Evolutionary conservation across 2,888 invertebrate genomes (phyloP), one percentile per base, ranked within the genome.

Genomic region (Andrena marginata): DNA sequence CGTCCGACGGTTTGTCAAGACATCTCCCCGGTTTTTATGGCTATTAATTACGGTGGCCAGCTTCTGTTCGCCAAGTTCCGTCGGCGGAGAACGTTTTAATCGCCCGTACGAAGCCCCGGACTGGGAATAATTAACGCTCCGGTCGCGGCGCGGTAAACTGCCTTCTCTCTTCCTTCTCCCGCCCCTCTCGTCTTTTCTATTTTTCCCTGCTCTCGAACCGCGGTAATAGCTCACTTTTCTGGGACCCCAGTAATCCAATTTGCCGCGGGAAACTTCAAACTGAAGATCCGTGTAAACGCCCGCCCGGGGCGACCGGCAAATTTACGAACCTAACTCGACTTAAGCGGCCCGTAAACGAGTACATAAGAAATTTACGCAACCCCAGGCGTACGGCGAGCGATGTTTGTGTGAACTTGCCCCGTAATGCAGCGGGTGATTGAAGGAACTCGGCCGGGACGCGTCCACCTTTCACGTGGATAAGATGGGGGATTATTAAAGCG

Each of bases 121-220:
- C 69, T 69, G 54, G 54, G 69, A 69, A 69, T 69, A 69, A 69
- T 69, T 69, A 69, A 69, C 69, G 69, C 69, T 56, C 42, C 69
- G 33, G 69, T 56, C 56, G 56, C 56, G 56, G 69, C 13, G 35
- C 56, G 56, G 69, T 69, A 69, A 69, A 69, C 69, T 56, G 35
- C 35, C 56, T 67, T 68, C 35, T 48, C 65, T 4, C 16, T 0
- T 1, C 42, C 42, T 42, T 13, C 13, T n/a, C n/a, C n/a, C n/a
- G n/a, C 16, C 13, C 4, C 42, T 16, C 42, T 1, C 42, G 1
- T 42, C 42, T 42, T 42, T 56, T 23, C 56, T 26, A 60, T 60
- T 60, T 60, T 60, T 29, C 26, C 26, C 23, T 13, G 10, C 13
- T 59, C 59, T 29, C 26, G 29, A 23, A 10, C 56, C 23, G 10